These are phyloP conservation scores for Pseudotriccus pelzelni DNA, from an alignment of 2,797 vertebrate species.

Conservation along the genomic window DNA sequence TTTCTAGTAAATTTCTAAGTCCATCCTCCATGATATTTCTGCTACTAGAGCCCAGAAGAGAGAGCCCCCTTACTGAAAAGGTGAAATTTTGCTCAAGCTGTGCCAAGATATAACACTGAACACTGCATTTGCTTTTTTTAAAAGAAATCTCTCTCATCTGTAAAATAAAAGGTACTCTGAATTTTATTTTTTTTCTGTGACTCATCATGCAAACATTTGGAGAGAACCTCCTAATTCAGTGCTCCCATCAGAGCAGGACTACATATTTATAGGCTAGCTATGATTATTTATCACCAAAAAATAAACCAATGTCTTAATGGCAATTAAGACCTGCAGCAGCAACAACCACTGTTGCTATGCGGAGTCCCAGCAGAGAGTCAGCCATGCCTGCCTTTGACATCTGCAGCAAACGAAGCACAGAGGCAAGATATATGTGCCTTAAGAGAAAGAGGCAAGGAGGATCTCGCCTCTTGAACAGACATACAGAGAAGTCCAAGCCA, in stretches of 20 bases:
- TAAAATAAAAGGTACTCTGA: not conserved
- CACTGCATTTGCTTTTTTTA: not conserved
- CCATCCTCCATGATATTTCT: conserved; percentile 8
- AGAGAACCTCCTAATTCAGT: not conserved
- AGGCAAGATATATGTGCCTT: not conserved
- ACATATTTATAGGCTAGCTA: not conserved
- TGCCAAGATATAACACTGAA: not conserved
- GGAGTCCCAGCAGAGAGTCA: not conserved
- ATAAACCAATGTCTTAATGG: not conserved
- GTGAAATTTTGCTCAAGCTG: not conserved
- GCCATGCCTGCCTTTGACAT: not conserved
- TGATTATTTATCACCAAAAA: not conserved
- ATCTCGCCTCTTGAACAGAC: not conserved
- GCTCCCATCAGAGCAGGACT: not conserved
- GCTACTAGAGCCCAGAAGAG: not conserved
- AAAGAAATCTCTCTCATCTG: not conserved
- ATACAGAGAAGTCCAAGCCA: not conserved
- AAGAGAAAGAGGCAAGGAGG: not conserved
- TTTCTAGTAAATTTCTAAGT: conserved; percentile 58
- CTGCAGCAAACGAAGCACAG: not conserved
- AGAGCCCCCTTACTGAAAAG: not conserved
- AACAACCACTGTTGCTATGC: not conserved
- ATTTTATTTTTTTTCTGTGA: not conserved
- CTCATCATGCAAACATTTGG: not conserved
- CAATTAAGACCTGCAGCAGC: not conserved